These are phyloP conservation scores for Drosophila yakuba DNA, from an alignment of 1,140 invertebrate species.

Conservation along the genomic window DNA sequence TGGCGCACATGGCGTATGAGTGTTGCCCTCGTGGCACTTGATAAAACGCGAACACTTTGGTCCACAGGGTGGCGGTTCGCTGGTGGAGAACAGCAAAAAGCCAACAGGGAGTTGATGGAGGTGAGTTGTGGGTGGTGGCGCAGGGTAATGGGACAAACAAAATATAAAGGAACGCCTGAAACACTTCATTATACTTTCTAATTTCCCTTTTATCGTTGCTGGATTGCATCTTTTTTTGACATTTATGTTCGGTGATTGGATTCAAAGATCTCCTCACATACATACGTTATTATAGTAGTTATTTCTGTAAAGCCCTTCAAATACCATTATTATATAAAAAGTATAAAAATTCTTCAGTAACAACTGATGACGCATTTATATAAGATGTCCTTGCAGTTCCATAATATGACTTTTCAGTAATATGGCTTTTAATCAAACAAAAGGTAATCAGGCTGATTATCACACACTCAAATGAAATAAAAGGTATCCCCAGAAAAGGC, in stretches of 20 bases:
- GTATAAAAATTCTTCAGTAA: no score
- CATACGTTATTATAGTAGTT: neutral
- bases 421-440: neutral
- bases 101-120: conserved; percentile 24
- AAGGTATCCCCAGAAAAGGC: neutral
- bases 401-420: no score
- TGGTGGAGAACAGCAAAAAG: conserved; percentile 38
- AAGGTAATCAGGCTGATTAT: neutral
- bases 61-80: conserved; percentile 35
- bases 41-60: conserved; percentile 63
- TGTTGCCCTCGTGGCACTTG: conserved; percentile 59
- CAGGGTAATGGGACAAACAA: conserved; percentile 26
- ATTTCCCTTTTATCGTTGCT: conserved; percentile 38
- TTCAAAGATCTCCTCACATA: no score
- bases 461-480: neutral
- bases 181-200: conserved; percentile 75
- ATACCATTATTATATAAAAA: no score
- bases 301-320: no score
- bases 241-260: neutral
- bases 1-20: conserved; percentile 67
- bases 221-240: conserved; percentile 8
- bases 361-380: no score
- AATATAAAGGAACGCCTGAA: conserved; percentile 42
- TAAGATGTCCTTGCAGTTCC: no score
- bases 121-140: neutral